Evolutionary conservation across 1,140 invertebrate genomes (phyloP).

Genomic region (Rhopalosiphum padi): DNA sequence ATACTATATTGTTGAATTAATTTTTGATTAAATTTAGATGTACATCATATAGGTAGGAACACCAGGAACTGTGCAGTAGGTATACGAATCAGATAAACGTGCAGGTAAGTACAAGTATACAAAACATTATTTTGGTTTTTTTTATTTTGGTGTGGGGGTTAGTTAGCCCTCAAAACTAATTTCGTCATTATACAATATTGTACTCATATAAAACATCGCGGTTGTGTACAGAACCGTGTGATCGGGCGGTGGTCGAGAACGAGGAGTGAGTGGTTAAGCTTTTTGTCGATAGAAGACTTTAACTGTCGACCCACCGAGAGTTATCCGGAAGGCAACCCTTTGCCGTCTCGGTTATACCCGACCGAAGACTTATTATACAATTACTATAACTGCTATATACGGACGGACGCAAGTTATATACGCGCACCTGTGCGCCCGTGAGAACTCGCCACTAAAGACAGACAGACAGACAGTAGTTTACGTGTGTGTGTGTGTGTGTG

Average conservation of each 20-base stretch:
- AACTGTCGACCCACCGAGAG: not conserved
- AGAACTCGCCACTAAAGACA: conserved; percentile 20
- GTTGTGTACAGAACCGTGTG: not conserved
- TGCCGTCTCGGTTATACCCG: not conserved
- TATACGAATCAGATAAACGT: too few species aligned
- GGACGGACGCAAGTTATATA: not conserved
- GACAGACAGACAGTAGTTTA: conserved; percentile 32
- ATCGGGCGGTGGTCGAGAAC: not conserved
- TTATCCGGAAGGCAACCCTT: not conserved
- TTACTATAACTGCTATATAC: not conserved
- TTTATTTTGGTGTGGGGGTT: too few species aligned
- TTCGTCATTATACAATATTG: too few species aligned
- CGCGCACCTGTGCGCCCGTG: conserved; percentile 42
- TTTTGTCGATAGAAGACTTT: not conserved
- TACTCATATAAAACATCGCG: too few species aligned
- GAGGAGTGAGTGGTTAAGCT: not conserved
- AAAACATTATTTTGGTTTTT: too few species aligned
- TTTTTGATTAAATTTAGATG: not conserved
- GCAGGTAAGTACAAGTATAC: too few species aligned
- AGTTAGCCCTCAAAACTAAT: too few species aligned
- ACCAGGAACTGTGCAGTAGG: too few species aligned
- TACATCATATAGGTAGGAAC: too few species aligned
- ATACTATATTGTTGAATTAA: not conserved
- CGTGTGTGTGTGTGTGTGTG: not conserved
- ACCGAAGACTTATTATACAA: not conserved